Percentiles rank a stretch among this genome's conserved stretches.
Conservation (phyloP, 2,113 vertebrate genomes). For the Phodopus roborovskii region DNA sequence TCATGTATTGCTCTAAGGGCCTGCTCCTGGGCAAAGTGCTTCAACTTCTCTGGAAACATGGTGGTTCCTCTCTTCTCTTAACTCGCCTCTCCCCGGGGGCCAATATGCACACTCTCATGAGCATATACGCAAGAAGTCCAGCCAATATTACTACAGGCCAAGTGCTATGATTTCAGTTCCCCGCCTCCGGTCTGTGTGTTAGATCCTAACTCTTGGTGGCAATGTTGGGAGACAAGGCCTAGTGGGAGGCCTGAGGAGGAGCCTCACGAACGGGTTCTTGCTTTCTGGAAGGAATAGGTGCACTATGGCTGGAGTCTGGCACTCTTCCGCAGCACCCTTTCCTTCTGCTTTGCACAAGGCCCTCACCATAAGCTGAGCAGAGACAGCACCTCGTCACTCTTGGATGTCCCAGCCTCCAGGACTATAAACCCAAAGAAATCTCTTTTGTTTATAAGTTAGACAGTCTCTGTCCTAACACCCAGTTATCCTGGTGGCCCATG, state of each 20-base stretch:
- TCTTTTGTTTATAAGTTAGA: neutral
- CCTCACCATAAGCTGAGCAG: neutral
- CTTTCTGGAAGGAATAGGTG: neutral
- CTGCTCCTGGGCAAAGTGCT: neutral
- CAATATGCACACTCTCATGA: too few relatives aligned
- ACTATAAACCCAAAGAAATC: neutral
- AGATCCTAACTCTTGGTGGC: neutral
- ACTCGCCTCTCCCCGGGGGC: neutral
- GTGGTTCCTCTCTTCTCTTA: neutral
- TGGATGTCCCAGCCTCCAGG: neutral
- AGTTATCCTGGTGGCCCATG: neutral
- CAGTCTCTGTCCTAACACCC: neutral
- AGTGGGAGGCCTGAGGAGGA: neutral
- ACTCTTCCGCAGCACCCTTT: neutral
- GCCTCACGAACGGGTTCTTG: neutral
- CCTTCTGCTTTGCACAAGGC: neutral
- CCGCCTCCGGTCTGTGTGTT: neutral
- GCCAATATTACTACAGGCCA: neutral
- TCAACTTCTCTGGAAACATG: neutral
- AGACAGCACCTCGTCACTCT: neutral
- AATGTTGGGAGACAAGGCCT: neutral
- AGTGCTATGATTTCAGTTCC: neutral
- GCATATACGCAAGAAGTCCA: neutral
- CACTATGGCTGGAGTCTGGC: neutral
- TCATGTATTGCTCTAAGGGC: too few relatives aligned